Base-by-base conservation (phyloP, 2,113 vertebrate species). In the Phrynosoma blainvillii region DNA sequence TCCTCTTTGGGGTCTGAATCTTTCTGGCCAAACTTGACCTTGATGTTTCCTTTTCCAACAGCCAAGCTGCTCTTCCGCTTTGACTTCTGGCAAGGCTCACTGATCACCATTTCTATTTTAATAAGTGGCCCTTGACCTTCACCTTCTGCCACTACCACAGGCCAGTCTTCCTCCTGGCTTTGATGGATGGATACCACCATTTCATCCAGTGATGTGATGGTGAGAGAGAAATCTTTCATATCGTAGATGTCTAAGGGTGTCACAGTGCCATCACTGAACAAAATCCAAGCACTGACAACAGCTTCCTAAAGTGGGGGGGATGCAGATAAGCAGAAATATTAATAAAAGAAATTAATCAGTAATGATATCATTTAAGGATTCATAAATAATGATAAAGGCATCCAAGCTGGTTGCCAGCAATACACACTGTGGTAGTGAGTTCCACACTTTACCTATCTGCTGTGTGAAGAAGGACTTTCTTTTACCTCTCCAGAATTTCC, bases 201-300 rank as follows among this genome's bases (percentile, higher is more conserved):
- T 88, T 99, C 98, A 81, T 99, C 98, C 96, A 98, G 56, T 0
- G 99, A 99, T 0, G 97, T 97, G 70, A 98, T 95, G 0, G 97
- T 93, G 1, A 99, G 89, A 0, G 98, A 98, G 91, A 98, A 99
- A 92, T 99, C 99, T 92, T 98, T 98, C 59, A 98, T 95, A 87
- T 99, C 98, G 1, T 99, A 99, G 90, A 99, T 98, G 86, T 99
- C 98, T 3, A 99, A 95, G 0, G 99, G 99, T 0, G 98, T 98
- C 91, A 98, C 98, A 0, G 98, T 97, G 8, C 98, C 98, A 1
- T 99, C 99, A 0, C 98, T 99, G 97, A 99, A 99, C 94, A 99
- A 94, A 88, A 99, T 96, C 99, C 98, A 99, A 0, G 97, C 96
- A 1, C 98, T 99, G 94, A 99, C 96, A 40, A 96, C 92, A 5